Base-by-base conservation (phyloP, 1,140 invertebrate genomes). In the Polypedilum vanderplanki region DNA sequence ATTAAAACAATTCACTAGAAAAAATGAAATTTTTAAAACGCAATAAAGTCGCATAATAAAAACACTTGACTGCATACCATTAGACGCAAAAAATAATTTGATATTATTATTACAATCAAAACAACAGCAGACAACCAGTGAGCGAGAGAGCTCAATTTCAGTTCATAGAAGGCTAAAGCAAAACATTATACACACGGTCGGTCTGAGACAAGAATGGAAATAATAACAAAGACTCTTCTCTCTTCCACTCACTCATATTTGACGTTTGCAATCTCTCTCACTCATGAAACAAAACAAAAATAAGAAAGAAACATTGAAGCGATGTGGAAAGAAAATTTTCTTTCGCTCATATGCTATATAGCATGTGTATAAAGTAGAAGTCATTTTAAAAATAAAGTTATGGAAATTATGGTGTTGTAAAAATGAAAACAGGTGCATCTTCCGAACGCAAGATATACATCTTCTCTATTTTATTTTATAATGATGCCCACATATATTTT, bases 21-120 rank as follows among this genome's bases (percentile, higher is more conserved):
- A n/a, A 33, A 33, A 33, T 33, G 24, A 33, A 33, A 33, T 3
- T 33, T n/a, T 33, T 33, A 33, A 33, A 33, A 33, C 24, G 24
- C 24, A 33, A 33, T 33, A 33, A 33, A 33, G 24, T 33, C 2
- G 24, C 24, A 33, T 5, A 33, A 3, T 33, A 33, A 33, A 33
- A 33, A 33, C 24, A 33, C 24, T 33, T 33, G 24, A 33, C 2
- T 33, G 24, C 46, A 57, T 57, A n/a, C 46, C 46, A 57, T 57
- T 57, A 57, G 46, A 57, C 46, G 46, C 46, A n/a, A n/a, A 57
- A n/a, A n/a, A n/a, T n/a, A n/a, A 57, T 57, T 57, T 57, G 46
- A 57, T 57, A 57, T 46, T 57, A 33, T 33, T 33, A 33, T 33
- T 57, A 57, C 12, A 57, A 57, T n/a, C 10, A 57, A 57, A 57